Conservation (phyloP, 2,113 vertebrate genomes). For the Neogobius melanostomus region DNA sequence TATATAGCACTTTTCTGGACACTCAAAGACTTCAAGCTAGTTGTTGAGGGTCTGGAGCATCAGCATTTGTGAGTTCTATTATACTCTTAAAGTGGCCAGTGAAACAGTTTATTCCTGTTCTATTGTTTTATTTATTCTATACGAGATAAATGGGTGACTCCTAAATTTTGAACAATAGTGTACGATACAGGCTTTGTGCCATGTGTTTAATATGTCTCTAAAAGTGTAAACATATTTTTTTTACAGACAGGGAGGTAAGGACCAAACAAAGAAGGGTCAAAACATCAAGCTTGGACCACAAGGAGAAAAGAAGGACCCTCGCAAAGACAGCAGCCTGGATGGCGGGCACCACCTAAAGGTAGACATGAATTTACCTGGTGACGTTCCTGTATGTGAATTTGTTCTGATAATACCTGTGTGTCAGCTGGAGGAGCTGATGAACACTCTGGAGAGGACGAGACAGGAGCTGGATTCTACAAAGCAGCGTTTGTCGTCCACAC, state of each 20-base stretch:
- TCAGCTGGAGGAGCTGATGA: conserved; percentile 95
- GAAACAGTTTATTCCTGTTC: too few species aligned
- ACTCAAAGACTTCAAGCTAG: too few species aligned
- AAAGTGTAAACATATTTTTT: conserved; percentile 18
- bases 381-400: neutral
- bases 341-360: conserved; percentile 70
- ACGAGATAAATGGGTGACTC: too few species aligned
- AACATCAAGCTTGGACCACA: conserved; percentile 93
- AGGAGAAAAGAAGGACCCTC: conserved; percentile 86
- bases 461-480: conserved; percentile 97
- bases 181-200: too few species aligned
- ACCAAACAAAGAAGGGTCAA: conserved; percentile 90
- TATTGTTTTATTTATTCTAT: too few species aligned
- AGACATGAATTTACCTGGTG: neutral
- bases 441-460: conserved; percentile 90
- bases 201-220: neutral
- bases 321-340: conserved; percentile 76
- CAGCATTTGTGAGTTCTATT: too few species aligned
- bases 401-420: neutral
- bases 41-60: too few species aligned
- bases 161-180: too few species aligned
- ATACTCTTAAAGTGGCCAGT: too few species aligned
- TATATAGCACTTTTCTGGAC: too few species aligned
- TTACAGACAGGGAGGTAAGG: conserved; percentile 79
- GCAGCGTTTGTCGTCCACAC: conserved; percentile 93